Base-by-base conservation (phyloP, 2,113 vertebrate genomes). In the Gadus chalcogrammus region DNA sequence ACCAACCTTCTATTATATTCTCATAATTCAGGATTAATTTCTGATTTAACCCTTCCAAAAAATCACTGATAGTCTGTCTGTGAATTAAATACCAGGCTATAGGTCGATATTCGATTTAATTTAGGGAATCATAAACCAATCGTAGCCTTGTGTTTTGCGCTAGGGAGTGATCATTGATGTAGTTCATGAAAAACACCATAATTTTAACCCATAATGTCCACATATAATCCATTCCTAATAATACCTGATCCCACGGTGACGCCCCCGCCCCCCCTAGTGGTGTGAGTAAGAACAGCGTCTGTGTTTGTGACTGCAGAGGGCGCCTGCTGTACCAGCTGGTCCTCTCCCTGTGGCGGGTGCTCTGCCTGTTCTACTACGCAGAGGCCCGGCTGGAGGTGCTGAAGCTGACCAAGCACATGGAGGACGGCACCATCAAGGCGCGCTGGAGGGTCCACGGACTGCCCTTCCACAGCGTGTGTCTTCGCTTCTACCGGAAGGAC, bases 361-460 rank as follows among this genome's bases (percentile, higher is more conserved):
- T 94, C 73, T 93, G 90, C 72, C 86, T 91, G 75, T 92, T 89
- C 28, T 97, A 94, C 84, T 95, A 94, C 12, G 85, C 91, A 6
- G 88, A 93, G 5, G 79, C 91, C n/a, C 86, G 27, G 6, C 71
- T 97, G 66, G 95, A 97, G 80, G 90, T 96, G 61, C 89, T 97
- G 69, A 95, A 94, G 76, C 88, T 97, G 35, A 96, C 94, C 1
- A 94, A 92, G 64, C 94, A 96, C 85, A 74, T 84, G 0, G 94
- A 96, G 87, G 93, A 95, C 1, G 87, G 93, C 74, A 94, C 90
- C 17, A 79, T 96, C 15, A 92, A 94, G 70, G 94, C 94, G 0
- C 94, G 94, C 27, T 97, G 95, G 95, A 91, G 94, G 64, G 77
- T 97, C 6, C 83, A 78, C 0, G 94, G 95, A 1, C 82, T 97